Base-by-base conservation (phyloP, 2,797 vertebrate genomes). In the Lophotriccus pileatus region DNA sequence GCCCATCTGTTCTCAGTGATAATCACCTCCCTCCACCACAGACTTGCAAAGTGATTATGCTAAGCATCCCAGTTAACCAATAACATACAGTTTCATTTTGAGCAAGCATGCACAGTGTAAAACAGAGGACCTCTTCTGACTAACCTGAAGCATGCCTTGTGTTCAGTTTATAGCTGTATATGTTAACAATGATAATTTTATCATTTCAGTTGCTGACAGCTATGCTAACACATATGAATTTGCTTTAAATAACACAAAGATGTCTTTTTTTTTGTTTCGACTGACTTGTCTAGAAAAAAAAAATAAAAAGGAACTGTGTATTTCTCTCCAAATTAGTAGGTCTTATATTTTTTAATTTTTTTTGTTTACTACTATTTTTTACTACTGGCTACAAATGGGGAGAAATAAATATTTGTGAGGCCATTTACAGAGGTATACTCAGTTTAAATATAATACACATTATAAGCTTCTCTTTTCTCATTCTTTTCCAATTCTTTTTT, bases 1-100 rank as follows among this genome's bases (percentile, higher is more conserved):
- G 96, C 98, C 98, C 98, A 98, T 99, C 98, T 98, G 98, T 97
- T 98, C 98, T 97, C 97, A 91, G 97, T 98, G 98, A 98, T 99
- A 98, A 99, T 98, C 98, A 97, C 98, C 98, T 98, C 98, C 98
- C 98, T 98, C 98, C 95, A 98, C 98, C 98, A 97, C 98, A 94
- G 98, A 97, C 98, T 98, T 97, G 98, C 98, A 96, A 98, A 98
- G 98, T 98, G 98, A 98, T 98, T 98, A 98, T 98, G 95, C 97
- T 98, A 98, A 98, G 98, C 98, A 98, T 98, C 91, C 94, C 96
- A 96, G 97, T 98, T 98, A 98, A 98, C 98, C 98, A 98, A 98
- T 98, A 98, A 97, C 97, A 97, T 72, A 97, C 96, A 96, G 97
- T 96, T 97, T 97, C 97, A 95, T 97, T 98, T 97, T 93, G 95